These are phyloP conservation scores for Ascaphus truei DNA, from an alignment of 2,113 vertebrate species.

Conservation along the genomic window DNA sequence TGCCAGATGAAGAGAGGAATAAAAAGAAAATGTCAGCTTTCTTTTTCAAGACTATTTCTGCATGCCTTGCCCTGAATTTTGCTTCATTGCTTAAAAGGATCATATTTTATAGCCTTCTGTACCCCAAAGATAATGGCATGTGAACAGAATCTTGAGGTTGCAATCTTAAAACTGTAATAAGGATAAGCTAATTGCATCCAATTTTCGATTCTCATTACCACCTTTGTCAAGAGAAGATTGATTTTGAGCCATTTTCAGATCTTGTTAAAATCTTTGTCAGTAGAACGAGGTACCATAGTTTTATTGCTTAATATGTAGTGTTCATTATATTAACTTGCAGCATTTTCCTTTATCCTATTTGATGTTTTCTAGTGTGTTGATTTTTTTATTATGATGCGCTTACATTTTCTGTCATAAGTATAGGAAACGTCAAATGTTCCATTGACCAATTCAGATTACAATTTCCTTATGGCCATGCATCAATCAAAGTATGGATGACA, in stretches of 20 bases:
- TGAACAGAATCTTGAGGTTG: slow-evolving; percentile 1
- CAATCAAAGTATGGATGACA: background rate
- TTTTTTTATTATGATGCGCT: background rate
- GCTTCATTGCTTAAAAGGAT: slow-evolving; percentile 16
- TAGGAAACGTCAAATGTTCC: no score
- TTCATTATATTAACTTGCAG: background rate
- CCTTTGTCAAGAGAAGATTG: slow-evolving; percentile 33
- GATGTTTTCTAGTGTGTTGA: background rate
- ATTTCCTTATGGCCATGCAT: no score
- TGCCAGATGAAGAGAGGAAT: background rate
- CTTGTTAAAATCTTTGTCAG: slow-evolving; percentile 33
- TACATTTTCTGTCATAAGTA: no score
- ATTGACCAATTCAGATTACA: no score
- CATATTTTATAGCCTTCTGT: slow-evolving; percentile 15
- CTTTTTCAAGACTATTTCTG: background rate
- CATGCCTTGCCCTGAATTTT: background rate
- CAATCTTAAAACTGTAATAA: slow-evolving; percentile 22
- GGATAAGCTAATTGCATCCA: background rate
- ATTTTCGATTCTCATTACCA: slow-evolving; percentile 14
- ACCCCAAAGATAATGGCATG: slow-evolving; percentile 29
- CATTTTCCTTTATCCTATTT: slow-evolving; percentile 3
- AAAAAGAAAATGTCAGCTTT: background rate
- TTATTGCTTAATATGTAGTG: slow-evolving; percentile 25
- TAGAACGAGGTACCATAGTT: slow-evolving; percentile 22
- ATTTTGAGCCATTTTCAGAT: slow-evolving; percentile 31